Evolutionary conservation across 2,888 invertebrate genomes (phyloP).

Genomic region (Silvanus unidentatus): DNA sequence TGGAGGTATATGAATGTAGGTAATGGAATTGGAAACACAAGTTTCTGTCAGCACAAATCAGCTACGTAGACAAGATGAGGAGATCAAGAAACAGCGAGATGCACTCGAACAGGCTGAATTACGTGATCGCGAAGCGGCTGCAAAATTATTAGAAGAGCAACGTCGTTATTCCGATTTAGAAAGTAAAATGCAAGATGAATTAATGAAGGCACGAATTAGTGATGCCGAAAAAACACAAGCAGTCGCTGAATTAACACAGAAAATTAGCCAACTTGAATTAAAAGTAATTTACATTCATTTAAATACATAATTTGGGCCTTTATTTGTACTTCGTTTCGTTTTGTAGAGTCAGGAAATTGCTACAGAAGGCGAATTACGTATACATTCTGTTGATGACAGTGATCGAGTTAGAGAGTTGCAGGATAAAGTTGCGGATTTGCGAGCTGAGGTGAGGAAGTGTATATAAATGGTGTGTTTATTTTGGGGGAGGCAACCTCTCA

Average conservation of each 20-base stretch:
- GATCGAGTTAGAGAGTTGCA: conserved; percentile 85
- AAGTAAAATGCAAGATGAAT: conserved; percentile 75
- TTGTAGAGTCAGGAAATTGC: conserved; percentile 89
- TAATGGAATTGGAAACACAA: conserved; percentile 95
- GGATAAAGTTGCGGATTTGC: conserved; percentile 86
- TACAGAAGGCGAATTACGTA: conserved; percentile 84
- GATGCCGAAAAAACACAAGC: conserved; percentile 93
- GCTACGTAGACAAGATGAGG: conserved; percentile 86
- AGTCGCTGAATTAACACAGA: conserved; percentile 88
- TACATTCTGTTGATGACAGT: conserved; percentile 73
- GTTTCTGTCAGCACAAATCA: conserved; percentile 87
- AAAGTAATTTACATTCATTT: conserved; percentile 57
- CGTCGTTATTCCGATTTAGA: conserved; percentile 66
- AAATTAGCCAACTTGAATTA: conserved; percentile 87
- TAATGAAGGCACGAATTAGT: conserved; percentile 88
- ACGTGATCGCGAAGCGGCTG: conserved; percentile 68
- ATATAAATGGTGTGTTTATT: background rate
- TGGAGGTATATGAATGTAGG: conserved; percentile 44
- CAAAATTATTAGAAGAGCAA: conserved; percentile 76
- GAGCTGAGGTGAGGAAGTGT: conserved; percentile 73
- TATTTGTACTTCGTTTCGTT: conserved; percentile 5
- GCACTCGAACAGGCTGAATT: conserved; percentile 68
- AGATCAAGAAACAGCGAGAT: conserved; percentile 76
- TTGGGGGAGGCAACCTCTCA: no score
- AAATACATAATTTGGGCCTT: conserved; percentile 1